phyloP scores from a whole-genome alignment of 1,140 invertebrate species.

The Anadara kagoshimensis region DNA sequence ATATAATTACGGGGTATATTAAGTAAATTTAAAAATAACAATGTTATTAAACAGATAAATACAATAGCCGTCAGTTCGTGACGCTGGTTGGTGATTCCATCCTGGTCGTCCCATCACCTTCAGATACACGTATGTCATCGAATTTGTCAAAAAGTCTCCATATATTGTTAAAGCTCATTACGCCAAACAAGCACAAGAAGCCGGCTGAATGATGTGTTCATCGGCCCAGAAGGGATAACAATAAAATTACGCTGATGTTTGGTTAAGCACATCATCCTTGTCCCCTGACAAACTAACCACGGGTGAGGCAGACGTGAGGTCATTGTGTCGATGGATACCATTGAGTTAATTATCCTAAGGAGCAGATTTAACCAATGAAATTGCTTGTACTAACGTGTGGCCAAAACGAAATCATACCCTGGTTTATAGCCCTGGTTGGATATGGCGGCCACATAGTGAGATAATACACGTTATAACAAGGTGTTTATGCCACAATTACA shows the following conservation, averaged over 20 bases:
- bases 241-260: conserved; percentile 11
- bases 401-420: no score
- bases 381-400: no score
- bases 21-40: background rate
- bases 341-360: no score
- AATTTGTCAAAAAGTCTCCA: conserved; percentile 10
- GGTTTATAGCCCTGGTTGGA: no score
- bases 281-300: no score
- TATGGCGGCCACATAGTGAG: no score
- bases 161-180: conserved; percentile 19
- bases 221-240: conserved; percentile 10
- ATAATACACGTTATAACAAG: no score
- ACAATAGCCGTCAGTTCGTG: background rate
- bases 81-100: background rate
- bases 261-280: background rate
- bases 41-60: conserved; percentile 8
- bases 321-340: no score
- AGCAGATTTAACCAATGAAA: no score
- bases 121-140: conserved; percentile 4
- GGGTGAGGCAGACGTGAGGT: no score
- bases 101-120: background rate
- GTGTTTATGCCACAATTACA: no score
- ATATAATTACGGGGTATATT: no score
- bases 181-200: conserved; percentile 7
- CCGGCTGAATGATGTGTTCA: conserved; percentile 2